Conservation (phyloP, 2,888 invertebrate genomes). For the Ophioninae sp. region DNA sequence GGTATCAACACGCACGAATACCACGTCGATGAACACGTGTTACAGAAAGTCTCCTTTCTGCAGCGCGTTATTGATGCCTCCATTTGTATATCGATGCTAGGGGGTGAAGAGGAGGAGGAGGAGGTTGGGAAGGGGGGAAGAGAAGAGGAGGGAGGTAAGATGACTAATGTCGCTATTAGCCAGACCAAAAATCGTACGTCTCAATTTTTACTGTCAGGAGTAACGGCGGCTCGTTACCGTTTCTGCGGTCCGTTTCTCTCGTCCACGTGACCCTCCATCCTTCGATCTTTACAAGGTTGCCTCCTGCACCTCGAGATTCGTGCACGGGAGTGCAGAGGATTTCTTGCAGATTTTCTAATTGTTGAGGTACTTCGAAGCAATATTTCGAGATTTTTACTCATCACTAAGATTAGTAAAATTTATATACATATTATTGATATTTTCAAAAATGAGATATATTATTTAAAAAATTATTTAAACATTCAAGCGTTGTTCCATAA, state of each 20-base stretch:
- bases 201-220: slow-evolving; percentile 67
- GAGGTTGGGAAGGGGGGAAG: background rate
- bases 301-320: background rate
- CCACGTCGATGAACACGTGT: slow-evolving; percentile 3
- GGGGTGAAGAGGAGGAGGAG: slow-evolving; percentile 65
- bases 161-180: slow-evolving; percentile 79
- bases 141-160: slow-evolving; percentile 65
- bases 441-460: too few relatives aligned
- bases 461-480: too few relatives aligned
- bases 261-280: slow-evolving; percentile 4
- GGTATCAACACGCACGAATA: slow-evolving; percentile 7
- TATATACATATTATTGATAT: too few relatives aligned
- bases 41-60: slow-evolving; percentile 29
- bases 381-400: background rate
- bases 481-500: too few relatives aligned
- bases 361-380: background rate
- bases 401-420: too few relatives aligned
- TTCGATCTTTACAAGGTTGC: background rate
- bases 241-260: slow-evolving; percentile 8
- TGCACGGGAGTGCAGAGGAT: background rate
- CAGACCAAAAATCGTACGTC: slow-evolving; percentile 70
- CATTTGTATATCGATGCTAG: slow-evolving; percentile 75
- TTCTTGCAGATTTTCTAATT: background rate
- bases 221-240: slow-evolving; percentile 22
- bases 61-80: slow-evolving; percentile 76